Evolutionary conservation across 2,888 invertebrate species (phyloP).

Genomic region (Andrena fulva): DNA sequence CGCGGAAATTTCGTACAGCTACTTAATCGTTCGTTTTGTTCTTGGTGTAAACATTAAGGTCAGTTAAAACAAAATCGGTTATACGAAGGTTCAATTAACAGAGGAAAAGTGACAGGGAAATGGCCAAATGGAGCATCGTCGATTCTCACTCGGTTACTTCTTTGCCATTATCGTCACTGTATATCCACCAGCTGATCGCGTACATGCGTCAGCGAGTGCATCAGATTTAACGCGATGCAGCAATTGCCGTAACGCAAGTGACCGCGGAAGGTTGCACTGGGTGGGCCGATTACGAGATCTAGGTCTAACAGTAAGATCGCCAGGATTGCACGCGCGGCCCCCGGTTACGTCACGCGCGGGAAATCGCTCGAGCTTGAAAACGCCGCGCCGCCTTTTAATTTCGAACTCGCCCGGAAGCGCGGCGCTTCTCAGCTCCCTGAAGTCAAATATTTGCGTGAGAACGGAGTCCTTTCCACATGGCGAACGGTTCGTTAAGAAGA

Average conservation of each 20-base stretch:
- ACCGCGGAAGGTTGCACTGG: slow-evolving; percentile 69
- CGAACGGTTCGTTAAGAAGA: not conserved
- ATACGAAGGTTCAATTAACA: no score
- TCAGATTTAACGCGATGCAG: slow-evolving; percentile 65
- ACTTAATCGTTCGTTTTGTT: no score
- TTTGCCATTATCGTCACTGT: slow-evolving; percentile 26
- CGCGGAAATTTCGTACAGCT: no score
- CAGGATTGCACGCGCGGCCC: slow-evolving; percentile 28
- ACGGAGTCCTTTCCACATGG: not conserved
- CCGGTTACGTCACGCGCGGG: slow-evolving; percentile 20
- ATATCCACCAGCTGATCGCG: slow-evolving; percentile 7
- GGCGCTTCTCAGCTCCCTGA: not conserved
- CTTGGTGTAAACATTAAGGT: no score
- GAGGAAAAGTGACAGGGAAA: not conserved
- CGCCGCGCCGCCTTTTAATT: slow-evolving; percentile 23
- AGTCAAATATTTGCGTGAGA: not conserved
- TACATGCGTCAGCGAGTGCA: slow-evolving; percentile 22
- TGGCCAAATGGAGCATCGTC: not conserved
- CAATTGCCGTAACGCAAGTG: slow-evolving; percentile 74
- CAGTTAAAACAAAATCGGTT: no score
- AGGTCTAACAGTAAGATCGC: slow-evolving; percentile 55
- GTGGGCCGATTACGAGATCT: slow-evolving; percentile 70
- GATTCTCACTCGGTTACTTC: slow-evolving; percentile 40
- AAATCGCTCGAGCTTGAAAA: slow-evolving; percentile 17
- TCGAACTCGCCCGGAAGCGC: not conserved